Percentiles rank a stretch among this genome's conserved stretches.
Evolutionary conservation across 2,113 vertebrate species (phyloP).

Genomic region (Mirza zaza): DNA sequence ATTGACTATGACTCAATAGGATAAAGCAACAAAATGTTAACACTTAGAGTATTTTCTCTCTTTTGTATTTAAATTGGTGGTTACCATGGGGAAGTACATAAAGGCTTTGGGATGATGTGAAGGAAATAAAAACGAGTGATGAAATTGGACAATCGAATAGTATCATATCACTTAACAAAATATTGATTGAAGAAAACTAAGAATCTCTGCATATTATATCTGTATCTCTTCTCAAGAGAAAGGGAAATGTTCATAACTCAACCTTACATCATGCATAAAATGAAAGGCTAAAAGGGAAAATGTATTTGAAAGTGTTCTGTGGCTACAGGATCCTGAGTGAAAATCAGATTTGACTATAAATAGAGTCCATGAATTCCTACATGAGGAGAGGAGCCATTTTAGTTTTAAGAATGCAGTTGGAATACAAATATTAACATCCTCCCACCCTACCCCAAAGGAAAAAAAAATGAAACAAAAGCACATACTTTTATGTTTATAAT

Average conservation of each 20-base stretch:
- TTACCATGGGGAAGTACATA: neutral
- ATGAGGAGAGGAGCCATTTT: slow-evolving; percentile 16
- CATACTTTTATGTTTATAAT: slow-evolving; percentile 32
- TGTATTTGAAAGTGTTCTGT: slow-evolving; percentile 40
- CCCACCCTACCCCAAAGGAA: neutral
- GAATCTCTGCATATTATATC: neutral
- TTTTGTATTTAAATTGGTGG: slow-evolving; percentile 44
- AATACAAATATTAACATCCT: slow-evolving; percentile 18
- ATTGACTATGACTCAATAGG: accelerated
- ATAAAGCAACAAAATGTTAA: slow-evolving; percentile 13
- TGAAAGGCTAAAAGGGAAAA: slow-evolving; percentile 61
- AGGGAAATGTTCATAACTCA: neutral
- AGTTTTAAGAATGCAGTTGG: neutral
- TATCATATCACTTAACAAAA: neutral
- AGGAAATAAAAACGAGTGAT: neutral
- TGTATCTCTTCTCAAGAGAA: neutral
- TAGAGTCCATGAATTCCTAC: neutral
- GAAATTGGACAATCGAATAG: slow-evolving; percentile 21
- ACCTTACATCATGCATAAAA: neutral
- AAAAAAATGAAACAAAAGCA: neutral
- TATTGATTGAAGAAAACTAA: neutral
- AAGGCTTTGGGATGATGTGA: slow-evolving; percentile 3
- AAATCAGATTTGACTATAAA: neutral
- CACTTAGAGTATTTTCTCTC: neutral
- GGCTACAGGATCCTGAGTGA: neutral